phyloP scores from a whole-genome alignment of 30 jellyfish, hydroid and myxozoan genomes.

The Hydractinia symbiolongicarpus region DNA sequence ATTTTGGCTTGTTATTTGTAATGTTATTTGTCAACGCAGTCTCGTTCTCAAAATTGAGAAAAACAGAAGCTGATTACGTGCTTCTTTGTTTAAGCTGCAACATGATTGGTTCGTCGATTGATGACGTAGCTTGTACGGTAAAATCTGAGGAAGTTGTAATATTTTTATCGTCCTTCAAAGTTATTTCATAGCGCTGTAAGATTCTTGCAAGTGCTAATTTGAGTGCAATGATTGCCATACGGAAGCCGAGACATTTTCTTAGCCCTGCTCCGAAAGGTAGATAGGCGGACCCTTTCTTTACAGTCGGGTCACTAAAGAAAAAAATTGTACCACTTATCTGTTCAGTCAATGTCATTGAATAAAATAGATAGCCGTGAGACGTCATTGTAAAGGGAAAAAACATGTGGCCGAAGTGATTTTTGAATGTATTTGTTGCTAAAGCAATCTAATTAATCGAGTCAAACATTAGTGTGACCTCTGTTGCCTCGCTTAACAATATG shows the following conservation, averaged over 20 bases:
- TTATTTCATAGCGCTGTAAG: background rate
- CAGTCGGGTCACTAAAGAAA: background rate
- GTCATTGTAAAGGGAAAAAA: no score
- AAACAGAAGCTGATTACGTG: no score
- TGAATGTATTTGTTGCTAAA: no score
- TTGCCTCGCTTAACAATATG: background rate
- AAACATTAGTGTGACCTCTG: no score
- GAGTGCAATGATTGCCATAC: background rate
- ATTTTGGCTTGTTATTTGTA: no score
- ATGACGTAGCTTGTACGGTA: slow-evolving; percentile 15
- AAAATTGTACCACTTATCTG: no score
- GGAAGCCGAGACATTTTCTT: slow-evolving; percentile 10
- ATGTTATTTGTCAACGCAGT: no score
- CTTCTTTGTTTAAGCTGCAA: background rate
- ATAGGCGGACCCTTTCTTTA: background rate
- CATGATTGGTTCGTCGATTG: background rate
- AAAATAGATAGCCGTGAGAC: no score
- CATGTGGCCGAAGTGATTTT: no score
- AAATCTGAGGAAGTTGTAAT: background rate
- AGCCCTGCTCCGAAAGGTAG: slow-evolving; percentile 8
- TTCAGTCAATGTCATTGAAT: no score
- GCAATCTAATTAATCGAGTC: no score
- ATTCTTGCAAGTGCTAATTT: background rate
- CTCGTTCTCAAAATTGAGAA: no score
- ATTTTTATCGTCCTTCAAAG: background rate